Conservation (phyloP, 2,888 invertebrate genomes). For the Mylabris sibirica region DNA sequence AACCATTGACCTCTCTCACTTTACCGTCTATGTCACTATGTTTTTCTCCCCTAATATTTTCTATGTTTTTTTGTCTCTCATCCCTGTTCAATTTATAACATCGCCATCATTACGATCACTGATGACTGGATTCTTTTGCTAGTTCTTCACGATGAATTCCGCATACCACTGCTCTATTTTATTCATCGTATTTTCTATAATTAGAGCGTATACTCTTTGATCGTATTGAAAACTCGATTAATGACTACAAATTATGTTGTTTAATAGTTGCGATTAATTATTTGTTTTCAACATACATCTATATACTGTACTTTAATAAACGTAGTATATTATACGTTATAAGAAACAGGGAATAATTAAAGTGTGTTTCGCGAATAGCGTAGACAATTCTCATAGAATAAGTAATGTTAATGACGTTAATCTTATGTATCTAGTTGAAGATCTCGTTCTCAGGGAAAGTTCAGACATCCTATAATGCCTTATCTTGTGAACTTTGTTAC, state of each 20-base stretch:
- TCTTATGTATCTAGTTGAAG: conserved; percentile 47
- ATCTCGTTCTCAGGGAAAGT: conserved; percentile 51
- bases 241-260: background rate
- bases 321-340: background rate
- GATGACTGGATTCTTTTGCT: background rate
- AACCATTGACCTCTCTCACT: conserved; percentile 17
- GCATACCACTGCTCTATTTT: background rate
- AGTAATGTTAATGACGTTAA: conserved; percentile 50
- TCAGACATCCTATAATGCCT: conserved; percentile 45
- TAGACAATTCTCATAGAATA: conserved; percentile 49
- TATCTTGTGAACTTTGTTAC: conserved; percentile 48
- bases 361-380: conserved; percentile 41
- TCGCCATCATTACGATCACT: background rate
- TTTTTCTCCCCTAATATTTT: background rate
- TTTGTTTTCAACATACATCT: background rate
- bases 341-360: conserved; percentile 35
- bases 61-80: background rate
- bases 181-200: background rate
- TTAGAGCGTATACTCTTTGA: background rate
- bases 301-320: conserved; percentile 11
- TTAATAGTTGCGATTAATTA: background rate
- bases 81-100: background rate
- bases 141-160: background rate
- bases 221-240: background rate
- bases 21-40: background rate